A percentile compares a stretch with the other conserved stretches of the same genome.
Conservation (phyloP, 30 jellyfish, hydroid and myxozoan genomes). For the Turritopsis dohrnii region DNA sequence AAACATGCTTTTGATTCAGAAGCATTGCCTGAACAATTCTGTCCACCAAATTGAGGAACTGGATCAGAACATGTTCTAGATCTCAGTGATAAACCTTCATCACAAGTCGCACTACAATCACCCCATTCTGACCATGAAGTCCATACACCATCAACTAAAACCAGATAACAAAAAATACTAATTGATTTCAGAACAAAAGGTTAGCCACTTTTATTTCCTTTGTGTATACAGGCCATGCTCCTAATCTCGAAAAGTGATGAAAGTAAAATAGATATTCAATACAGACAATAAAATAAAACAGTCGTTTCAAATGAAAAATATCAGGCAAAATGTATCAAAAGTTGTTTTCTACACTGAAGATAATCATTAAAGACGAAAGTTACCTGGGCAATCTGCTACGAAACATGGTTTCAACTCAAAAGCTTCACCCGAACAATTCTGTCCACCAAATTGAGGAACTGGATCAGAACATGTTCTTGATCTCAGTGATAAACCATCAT, state of each 20-base stretch:
- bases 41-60: conserved; percentile 64
- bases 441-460: conserved; percentile 65
- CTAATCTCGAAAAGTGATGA: no score
- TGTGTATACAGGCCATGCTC: no score
- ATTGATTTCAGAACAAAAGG: no score
- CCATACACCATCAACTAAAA: conserved; percentile 73
- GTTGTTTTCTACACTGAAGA: no score
- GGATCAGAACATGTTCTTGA: conserved; percentile 69
- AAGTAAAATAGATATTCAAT: no score
- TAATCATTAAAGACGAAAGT: no score
- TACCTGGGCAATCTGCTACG: conserved; percentile 54
- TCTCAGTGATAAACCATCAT: conserved; percentile 50
- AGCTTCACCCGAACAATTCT: conserved; percentile 65
- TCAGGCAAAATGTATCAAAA: no score
- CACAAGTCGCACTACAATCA: conserved; percentile 69
- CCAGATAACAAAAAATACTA: no score
- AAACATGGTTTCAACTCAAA: conserved; percentile 51
- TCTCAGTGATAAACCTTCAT: conserved; percentile 49
- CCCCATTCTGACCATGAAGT: conserved; percentile 69
- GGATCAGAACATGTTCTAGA: conserved; percentile 66
- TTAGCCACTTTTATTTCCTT: no score
- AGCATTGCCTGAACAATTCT: conserved; percentile 64
- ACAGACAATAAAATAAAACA: no score
- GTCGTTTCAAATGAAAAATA: no score
- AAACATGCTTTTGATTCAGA: conserved; percentile 51